These are phyloP conservation scores for Chrysomallon squamiferum DNA, from an alignment of 1,140 invertebrate genomes.

Conservation along the genomic window DNA sequence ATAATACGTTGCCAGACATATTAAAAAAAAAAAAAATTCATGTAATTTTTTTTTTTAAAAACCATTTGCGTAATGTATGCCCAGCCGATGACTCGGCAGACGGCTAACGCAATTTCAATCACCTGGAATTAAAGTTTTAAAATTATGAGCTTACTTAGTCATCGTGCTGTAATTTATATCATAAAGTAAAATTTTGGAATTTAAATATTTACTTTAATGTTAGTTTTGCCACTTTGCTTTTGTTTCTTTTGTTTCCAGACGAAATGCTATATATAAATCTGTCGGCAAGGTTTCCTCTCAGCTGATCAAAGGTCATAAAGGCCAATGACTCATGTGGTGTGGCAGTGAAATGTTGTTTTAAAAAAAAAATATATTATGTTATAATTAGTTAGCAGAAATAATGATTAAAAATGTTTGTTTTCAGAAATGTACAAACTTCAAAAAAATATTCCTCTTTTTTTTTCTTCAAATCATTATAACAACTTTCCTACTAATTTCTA, in stretches of 20 bases:
- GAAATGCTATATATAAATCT: slow-evolving; percentile 29
- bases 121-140: no score
- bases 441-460: no score
- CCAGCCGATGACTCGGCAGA: slow-evolving; percentile 21
- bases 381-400: no score
- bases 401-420: no score
- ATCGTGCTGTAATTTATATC: background rate
- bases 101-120: slow-evolving; percentile 7
- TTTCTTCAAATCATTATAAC: no score
- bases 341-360: slow-evolving; percentile 6
- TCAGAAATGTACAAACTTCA: no score
- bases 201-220: slow-evolving; percentile 8
- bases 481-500: no score
- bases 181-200: slow-evolving; percentile 15
- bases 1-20: slow-evolving; percentile 5
- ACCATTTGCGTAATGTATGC: slow-evolving; percentile 15
- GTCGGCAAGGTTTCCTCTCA: slow-evolving; percentile 23
- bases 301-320: slow-evolving; percentile 31
- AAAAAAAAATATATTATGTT: no score
- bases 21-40: no score
- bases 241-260: slow-evolving; percentile 13
- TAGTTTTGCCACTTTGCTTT: background rate
- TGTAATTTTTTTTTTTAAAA: slow-evolving; percentile 7
- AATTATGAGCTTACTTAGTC: background rate
- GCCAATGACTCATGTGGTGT: slow-evolving; percentile 18